Evolutionary conservation across 2,113 vertebrate genomes (phyloP).

Genomic region (Actenoides lindsayi): DNA sequence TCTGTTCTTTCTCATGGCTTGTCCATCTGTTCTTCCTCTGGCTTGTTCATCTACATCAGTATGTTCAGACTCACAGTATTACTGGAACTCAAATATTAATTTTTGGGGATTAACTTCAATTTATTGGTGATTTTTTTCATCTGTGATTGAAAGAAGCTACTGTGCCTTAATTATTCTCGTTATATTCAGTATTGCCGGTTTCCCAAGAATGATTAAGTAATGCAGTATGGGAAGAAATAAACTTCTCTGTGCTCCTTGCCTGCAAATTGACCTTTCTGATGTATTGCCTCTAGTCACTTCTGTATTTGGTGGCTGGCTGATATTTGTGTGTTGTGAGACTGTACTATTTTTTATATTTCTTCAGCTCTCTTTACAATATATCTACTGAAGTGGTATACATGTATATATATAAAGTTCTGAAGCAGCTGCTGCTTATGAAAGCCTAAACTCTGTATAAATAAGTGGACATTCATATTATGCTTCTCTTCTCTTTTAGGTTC

Average conservation of each 20-base stretch:
- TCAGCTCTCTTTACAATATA: background rate
- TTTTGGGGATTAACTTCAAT: background rate
- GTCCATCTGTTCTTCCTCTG: background rate
- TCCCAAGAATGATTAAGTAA: background rate
- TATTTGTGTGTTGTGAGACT: background rate
- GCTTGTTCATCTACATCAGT: constrained; percentile 1
- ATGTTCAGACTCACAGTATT: background rate
- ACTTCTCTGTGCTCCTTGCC: background rate
- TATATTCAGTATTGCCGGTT: background rate
- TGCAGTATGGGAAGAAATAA: background rate
- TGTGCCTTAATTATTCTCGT: background rate
- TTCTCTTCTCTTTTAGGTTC: constrained; percentile 58
- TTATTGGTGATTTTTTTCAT: background rate
- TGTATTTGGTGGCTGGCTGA: background rate
- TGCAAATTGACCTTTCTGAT: background rate
- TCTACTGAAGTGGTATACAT: background rate
- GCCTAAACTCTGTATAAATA: background rate
- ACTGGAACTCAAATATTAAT: constrained; percentile 4
- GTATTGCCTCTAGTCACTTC: background rate
- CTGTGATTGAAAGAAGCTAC: background rate
- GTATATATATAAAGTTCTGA: background rate
- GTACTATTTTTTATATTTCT: background rate
- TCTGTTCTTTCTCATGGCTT: background rate
- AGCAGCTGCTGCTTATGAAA: background rate
- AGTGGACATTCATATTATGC: background rate